Base-by-base conservation (phyloP, 2,113 vertebrate species). In the Lepus timidus region DNA sequence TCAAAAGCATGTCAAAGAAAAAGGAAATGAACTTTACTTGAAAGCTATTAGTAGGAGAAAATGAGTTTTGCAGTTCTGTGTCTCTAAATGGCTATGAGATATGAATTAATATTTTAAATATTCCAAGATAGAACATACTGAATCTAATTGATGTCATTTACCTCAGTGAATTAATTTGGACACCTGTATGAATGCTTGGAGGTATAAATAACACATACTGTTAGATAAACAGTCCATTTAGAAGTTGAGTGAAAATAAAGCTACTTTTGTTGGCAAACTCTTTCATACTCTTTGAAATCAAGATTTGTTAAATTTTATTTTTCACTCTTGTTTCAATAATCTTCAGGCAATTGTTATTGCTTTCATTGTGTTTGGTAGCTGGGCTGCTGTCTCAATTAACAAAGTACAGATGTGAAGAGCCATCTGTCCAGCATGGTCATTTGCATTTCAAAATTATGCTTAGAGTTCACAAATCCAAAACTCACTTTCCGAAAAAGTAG, bases 91-190 rank as follows among this genome's bases (percentile, higher is more conserved):
- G 70, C 22, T 75, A 22, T 70, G 31, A 87, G 80, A 65, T 83
- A 52, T 65, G 20, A 86, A 61, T 74, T 73, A 73, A 64, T 71
- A 39, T 27, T 86, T 93, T 90, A 79, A 80, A 76, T 93, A 85
- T 80, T 64, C 14, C 9, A 85, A n/a, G 8, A 6, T 62, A 71
- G 62, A 87, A 49, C 14, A 93, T 65, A 4, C 84, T 85, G 29
- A 83, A 17, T 22, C 23, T 73, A 93, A 91, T 23, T 44, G 36
- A 76, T 84, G n/a, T 65, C 4, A 85, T 82, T 85, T 83, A 44
- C 31, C 4, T 89, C 11, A 89, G 29, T 65, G 91, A 82, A n/a
- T 79, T 61, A 95, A 87, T 51, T 80, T 93, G 20, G 62, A 58
- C 33, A 71, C 2, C 4, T 84, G 20, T 62, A 1, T 88, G 16